phyloP scores from a whole-genome alignment of 2,797 vertebrate genomes.

The Peromyscus nudipes region DNA sequence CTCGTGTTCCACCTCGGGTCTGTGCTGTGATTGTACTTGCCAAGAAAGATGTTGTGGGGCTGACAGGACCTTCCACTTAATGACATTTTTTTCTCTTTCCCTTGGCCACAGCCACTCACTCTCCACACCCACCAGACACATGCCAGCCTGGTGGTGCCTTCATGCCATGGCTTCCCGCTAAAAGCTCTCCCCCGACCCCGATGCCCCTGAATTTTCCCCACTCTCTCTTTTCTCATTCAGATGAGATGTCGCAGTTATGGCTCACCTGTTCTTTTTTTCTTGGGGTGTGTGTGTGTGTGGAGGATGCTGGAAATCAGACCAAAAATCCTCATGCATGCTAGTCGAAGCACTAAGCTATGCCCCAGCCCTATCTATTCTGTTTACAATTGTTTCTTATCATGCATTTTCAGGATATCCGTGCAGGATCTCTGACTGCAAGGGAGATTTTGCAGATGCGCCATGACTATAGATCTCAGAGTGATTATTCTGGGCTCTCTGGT shows the following conservation, averaged over 20 bases:
- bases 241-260: neutral
- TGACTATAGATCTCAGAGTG: neutral
- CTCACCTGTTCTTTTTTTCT: neutral
- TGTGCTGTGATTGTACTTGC: neutral
- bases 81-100: neutral
- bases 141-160: neutral
- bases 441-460: neutral
- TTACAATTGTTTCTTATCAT: conserved; percentile 1
- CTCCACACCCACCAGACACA: neutral
- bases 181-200: neutral
- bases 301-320: neutral
- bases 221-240: neutral
- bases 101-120: neutral
- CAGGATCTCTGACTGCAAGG: neutral
- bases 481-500: neutral
- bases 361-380: neutral
- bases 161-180: neutral
- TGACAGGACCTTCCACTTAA: neutral
- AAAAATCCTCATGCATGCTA: neutral
- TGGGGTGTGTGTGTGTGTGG: neutral
- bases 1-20: neutral
- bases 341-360: neutral
- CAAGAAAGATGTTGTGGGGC: neutral
- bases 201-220: too few species aligned
- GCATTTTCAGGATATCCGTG: neutral